These are phyloP conservation scores for Drosophila pachea DNA, from an alignment of 1,140 invertebrate genomes.

Conservation along the genomic window DNA sequence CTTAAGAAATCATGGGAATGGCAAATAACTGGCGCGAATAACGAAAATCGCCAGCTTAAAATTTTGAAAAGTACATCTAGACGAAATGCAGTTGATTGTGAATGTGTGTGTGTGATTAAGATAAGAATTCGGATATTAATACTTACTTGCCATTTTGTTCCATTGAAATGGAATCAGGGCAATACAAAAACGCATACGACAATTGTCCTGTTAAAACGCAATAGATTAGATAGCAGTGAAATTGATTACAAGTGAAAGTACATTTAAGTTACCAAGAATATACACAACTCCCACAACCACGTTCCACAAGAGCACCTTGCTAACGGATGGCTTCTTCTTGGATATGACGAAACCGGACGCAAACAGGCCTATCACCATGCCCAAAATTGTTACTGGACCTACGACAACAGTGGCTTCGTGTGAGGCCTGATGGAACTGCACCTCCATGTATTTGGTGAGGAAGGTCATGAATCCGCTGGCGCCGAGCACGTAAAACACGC, in stretches of 20 bases:
- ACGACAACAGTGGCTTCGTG: constrained; percentile 83
- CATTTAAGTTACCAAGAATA: constrained; percentile 79
- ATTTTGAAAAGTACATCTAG: not conserved
- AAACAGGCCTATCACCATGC: constrained; percentile 83
- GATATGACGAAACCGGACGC: constrained; percentile 83
- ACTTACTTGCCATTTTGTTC: constrained; percentile 62
- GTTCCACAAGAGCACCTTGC: constrained; percentile 83
- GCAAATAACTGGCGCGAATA: not conserved
- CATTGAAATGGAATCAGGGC: constrained; percentile 70
- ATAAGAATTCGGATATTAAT: no score
- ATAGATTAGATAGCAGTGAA: not conserved
- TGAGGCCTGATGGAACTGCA: constrained; percentile 84
- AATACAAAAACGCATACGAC: constrained; percentile 82
- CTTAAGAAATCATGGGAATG: not conserved
- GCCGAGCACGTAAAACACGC: constrained; percentile 83
- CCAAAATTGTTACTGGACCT: constrained; percentile 81
- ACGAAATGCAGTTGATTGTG: not conserved
- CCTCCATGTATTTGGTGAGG: constrained; percentile 86
- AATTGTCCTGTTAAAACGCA: constrained; percentile 75
- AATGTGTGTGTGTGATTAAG: not conserved
- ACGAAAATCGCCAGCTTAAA: not conserved
- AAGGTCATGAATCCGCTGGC: constrained; percentile 85
- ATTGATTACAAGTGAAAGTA: not conserved
- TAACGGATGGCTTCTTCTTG: constrained; percentile 82
- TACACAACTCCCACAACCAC: constrained; percentile 82